These are phyloP conservation scores for Callorhinus ursinus DNA, from an alignment of 2,113 vertebrate species.

Conservation along the genomic window DNA sequence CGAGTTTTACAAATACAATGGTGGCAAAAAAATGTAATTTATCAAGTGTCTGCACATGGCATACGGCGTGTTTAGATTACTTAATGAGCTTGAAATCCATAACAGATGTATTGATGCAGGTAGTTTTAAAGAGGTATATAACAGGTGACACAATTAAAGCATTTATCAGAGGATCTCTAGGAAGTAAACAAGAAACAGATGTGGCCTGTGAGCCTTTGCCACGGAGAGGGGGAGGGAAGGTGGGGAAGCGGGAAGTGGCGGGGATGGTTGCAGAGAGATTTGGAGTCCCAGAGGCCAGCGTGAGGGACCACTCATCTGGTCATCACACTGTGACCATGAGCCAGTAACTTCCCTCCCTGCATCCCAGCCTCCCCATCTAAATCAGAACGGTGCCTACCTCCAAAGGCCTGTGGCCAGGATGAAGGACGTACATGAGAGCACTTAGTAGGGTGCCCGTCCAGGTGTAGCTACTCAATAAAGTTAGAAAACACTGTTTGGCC, in stretches of 20 bases:
- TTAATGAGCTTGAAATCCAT: neutral
- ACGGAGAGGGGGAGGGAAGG: neutral
- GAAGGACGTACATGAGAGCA: neutral
- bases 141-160: neutral
- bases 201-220: neutral
- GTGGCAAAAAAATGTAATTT: neutral
- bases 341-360: neutral
- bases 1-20: neutral
- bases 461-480: neutral
- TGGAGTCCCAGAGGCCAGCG: neutral
- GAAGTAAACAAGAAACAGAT: neutral
- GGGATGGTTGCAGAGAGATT: neutral
- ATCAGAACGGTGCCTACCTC: accelerated
- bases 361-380: neutral
- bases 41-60: neutral
- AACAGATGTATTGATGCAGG: neutral
- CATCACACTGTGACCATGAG: neutral
- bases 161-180: neutral
- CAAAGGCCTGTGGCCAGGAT: neutral
- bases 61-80: neutral
- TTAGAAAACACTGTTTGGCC: neutral
- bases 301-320: neutral
- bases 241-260: accelerated
- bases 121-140: neutral
- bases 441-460: neutral